Evolutionary conservation across 2,797 vertebrate species (phyloP), one percentile per base, ranked within the genome.

Genomic region (Phylloscopus collybita): DNA sequence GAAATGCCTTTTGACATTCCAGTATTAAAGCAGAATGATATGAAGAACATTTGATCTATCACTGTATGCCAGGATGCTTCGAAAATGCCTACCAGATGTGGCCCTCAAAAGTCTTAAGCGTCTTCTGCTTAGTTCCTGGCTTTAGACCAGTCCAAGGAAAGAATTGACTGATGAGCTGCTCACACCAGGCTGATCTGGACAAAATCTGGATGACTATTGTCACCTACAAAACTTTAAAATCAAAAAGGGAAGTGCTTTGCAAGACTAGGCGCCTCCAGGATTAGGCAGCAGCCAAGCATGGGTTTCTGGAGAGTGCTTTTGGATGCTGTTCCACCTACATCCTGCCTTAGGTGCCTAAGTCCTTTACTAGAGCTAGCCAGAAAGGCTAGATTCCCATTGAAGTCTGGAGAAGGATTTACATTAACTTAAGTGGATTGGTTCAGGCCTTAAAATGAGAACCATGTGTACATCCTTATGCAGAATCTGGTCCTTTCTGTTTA

Each of bases 301-400:
- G 71, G 84, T 93, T 96, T 96, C 88, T 96, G 93, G 92, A 96
- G 90, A 95, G 86, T 21, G 19, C 75, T 96, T 82, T 95, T 97
- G 95, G 95, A 96, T 71, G 45, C 86, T 69, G 72, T 96, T 97
- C 96, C 92, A 92, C 72, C 81, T 96, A 96, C 92, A 96, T 97
- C 94, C 96, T 96, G 95, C 86, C 69, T 96, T 95, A 92, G 95
- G 93, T 96, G 91, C 92, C 86, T 91, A 85, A 96, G 57, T 92
- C 94, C 88, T 95, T 95, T 78, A 47, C 91, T 94, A 44, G 75
- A 92, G 80, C 80, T 75, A 96, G 95, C 90, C 93, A 94, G 92
- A 88, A 96, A 71, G 71, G 80, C 83, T 90, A 40, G 78, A 86
- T 95, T 94, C 89, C 73, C 62, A 83, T 66, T 94, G 93, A 96